A percentile compares a stretch with the other conserved stretches of the same genome.
phyloP scores from a whole-genome alignment of 2,888 invertebrate species.

The Neria commutata region DNA sequence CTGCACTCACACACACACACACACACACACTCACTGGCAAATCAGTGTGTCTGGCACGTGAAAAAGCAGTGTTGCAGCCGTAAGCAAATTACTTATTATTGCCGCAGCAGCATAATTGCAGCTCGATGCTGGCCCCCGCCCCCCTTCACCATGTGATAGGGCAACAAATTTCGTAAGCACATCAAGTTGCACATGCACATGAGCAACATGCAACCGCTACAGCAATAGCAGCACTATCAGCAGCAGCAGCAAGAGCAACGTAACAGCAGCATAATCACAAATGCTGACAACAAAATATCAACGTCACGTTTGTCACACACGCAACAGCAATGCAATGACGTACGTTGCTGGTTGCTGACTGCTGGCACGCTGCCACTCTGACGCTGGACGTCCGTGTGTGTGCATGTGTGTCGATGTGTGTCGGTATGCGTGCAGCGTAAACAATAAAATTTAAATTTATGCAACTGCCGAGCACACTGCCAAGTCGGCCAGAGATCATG shows the following conservation, averaged over 20 bases:
- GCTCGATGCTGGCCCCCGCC: too few relatives aligned
- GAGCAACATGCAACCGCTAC: background rate
- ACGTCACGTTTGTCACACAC: background rate
- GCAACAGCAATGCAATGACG: too few relatives aligned
- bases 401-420: too few relatives aligned
- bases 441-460: background rate
- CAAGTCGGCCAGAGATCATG: too few relatives aligned
- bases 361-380: too few relatives aligned
- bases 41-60: background rate
- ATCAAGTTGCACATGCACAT: background rate
- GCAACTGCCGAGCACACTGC: background rate
- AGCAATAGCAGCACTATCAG: background rate
- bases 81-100: background rate
- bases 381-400: too few relatives aligned
- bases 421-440: too few relatives aligned
- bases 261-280: background rate
- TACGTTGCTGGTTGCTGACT: too few relatives aligned
- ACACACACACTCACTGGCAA: constrained; percentile 5
- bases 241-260: background rate
- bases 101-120: background rate
- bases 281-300: too few relatives aligned
- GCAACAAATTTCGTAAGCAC: background rate
- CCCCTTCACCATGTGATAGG: background rate
- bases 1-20: constrained; percentile 8
- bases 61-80: background rate